Percentiles rank a stretch among this genome's conserved stretches.
These are phyloP conservation scores for Notechis scutatus DNA, from an alignment of 2,113 vertebrate species.

Conservation along the genomic window DNA sequence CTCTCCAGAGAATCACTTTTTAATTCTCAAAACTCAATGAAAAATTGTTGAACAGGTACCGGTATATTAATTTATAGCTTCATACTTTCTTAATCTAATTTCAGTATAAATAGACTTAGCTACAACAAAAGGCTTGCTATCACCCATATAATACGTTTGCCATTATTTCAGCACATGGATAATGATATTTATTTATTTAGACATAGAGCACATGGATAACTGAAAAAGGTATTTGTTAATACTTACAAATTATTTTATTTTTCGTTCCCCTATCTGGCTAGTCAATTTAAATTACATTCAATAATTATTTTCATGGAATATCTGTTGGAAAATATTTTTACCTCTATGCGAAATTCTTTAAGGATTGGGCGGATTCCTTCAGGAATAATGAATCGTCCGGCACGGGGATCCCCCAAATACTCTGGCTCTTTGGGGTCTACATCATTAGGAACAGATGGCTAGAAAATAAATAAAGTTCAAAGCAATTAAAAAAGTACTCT, in stretches of 20 bases:
- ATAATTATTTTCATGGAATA: accelerated
- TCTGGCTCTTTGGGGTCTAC: constrained; percentile 79
- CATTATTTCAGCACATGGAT: background rate
- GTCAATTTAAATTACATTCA: background rate
- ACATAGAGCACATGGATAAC: background rate
- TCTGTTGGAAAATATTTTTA: background rate
- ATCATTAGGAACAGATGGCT: constrained; percentile 80
- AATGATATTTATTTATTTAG: background rate
- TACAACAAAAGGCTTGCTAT: background rate
- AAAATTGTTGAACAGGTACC: background rate
- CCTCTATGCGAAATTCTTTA: constrained; percentile 89
- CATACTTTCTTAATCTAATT: background rate
- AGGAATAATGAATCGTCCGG: constrained; percentile 77
- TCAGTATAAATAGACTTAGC: background rate
- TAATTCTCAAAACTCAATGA: background rate
- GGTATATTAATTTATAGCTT: background rate
- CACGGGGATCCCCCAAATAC: constrained; percentile 62
- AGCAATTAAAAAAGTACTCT: background rate
- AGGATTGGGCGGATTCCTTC: constrained; percentile 80
- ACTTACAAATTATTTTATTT: background rate
- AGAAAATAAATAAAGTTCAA: background rate
- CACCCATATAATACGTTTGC: background rate
- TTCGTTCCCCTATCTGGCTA: background rate
- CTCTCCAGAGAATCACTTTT: background rate
- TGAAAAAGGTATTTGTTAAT: background rate